phyloP scores from a whole-genome alignment of 1,140 invertebrate genomes.

The Physella acuta region DNA sequence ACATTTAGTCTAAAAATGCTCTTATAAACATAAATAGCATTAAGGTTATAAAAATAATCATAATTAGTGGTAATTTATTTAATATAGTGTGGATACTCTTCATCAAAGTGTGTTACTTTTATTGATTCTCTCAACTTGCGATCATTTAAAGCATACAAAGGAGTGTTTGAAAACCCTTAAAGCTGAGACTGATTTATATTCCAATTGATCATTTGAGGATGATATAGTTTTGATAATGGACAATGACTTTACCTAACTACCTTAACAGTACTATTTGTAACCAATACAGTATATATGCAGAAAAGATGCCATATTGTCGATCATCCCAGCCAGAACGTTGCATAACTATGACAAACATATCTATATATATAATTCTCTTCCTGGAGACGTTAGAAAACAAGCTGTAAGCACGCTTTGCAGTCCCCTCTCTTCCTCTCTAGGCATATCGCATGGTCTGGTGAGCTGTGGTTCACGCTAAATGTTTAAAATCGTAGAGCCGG shows the following conservation, averaged over 20 bases:
- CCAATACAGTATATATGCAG: slow-evolving; percentile 36
- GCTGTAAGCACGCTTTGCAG: no score
- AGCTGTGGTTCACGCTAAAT: no score
- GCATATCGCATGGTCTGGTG: no score
- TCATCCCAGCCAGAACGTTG: slow-evolving; percentile 40
- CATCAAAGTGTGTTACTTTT: slow-evolving; percentile 30
- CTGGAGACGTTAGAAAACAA: no score
- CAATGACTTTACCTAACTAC: slow-evolving; percentile 35
- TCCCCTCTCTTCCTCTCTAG: no score
- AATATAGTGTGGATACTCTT: slow-evolving; percentile 35
- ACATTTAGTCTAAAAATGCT: slow-evolving; percentile 30
- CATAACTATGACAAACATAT: slow-evolving; percentile 31
- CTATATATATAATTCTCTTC: no score
- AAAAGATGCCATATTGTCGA: slow-evolving; percentile 37
- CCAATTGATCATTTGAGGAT: slow-evolving; percentile 35
- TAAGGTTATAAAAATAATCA: slow-evolving; percentile 36
- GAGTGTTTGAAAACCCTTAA: slow-evolving; percentile 24
- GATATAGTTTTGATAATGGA: slow-evolving; percentile 30
- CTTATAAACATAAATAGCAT: slow-evolving; percentile 31
- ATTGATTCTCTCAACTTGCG: slow-evolving; percentile 31
- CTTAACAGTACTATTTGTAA: slow-evolving; percentile 34
- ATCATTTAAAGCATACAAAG: slow-evolving; percentile 34
- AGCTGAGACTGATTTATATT: slow-evolving; percentile 28
- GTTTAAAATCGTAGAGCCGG: no score
- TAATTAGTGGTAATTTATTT: slow-evolving; percentile 39